Evolutionary conservation across 2,888 invertebrate genomes (phyloP).

Genomic region (Drosophila nr. perissopoda): DNA sequence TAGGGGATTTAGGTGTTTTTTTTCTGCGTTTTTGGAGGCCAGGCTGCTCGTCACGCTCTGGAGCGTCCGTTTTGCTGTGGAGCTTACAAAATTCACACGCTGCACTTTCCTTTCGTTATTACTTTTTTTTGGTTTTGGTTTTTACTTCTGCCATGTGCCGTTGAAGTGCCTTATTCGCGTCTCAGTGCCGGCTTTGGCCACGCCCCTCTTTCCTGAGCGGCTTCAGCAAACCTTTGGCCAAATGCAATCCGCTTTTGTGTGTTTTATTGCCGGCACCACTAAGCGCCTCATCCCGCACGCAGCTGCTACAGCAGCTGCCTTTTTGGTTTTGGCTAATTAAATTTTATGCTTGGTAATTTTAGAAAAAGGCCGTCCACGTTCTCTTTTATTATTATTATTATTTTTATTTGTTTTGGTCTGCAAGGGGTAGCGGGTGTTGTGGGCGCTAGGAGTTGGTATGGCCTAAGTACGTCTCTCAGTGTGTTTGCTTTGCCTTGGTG

Average conservation of each 20-base stretch:
- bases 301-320: slow-evolving; percentile 42
- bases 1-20: neutral
- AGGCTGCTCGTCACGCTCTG: slow-evolving; percentile 39
- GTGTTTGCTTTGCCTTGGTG: slow-evolving; percentile 39
- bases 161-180: slow-evolving; percentile 20
- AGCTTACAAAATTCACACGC: slow-evolving; percentile 75
- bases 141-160: slow-evolving; percentile 12
- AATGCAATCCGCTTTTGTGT: slow-evolving; percentile 75
- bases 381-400: slow-evolving; percentile 18
- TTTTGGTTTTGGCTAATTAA: slow-evolving; percentile 80
- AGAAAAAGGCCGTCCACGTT: slow-evolving; percentile 68
- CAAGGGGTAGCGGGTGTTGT: neutral
- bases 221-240: slow-evolving; percentile 42
- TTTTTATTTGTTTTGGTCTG: slow-evolving; percentile 1
- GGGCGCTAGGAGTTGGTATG: neutral
- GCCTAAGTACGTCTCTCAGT: slow-evolving; percentile 41
- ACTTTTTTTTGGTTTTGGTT: neutral
- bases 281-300: slow-evolving; percentile 6
- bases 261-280: slow-evolving; percentile 45
- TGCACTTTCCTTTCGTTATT: slow-evolving; percentile 41
- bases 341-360: slow-evolving; percentile 81
- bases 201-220: neutral
- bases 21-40: slow-evolving; percentile 1
- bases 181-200: slow-evolving; percentile 7
- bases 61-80: slow-evolving; percentile 28